A percentile compares a stretch with the other conserved stretches of the same genome.
phyloP scores from a whole-genome alignment of 2,888 invertebrate species.

The Pollenia griseotomentosa region DNA sequence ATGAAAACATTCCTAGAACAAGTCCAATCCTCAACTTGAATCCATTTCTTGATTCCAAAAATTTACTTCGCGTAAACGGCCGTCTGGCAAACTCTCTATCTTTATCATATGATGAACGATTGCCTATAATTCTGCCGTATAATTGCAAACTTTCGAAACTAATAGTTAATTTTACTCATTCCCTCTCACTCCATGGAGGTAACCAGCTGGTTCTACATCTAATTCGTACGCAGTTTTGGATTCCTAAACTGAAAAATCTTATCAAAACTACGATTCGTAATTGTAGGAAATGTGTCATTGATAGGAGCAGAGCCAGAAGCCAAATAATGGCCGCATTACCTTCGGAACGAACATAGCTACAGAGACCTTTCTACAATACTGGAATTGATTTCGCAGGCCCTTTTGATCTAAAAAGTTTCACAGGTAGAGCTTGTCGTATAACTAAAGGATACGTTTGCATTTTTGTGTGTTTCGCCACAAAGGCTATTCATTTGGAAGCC shows the following conservation, averaged over 20 bases:
- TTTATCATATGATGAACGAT: background rate
- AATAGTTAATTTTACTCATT: slow-evolving; percentile 1
- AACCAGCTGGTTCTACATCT: background rate
- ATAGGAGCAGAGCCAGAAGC: background rate
- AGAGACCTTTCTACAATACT: background rate
- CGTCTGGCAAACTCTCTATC: slow-evolving; percentile 16
- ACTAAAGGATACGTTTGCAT: background rate
- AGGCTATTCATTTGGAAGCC: background rate
- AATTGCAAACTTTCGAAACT: slow-evolving; percentile 7
- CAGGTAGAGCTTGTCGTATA: background rate
- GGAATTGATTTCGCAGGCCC: too few relatives aligned
- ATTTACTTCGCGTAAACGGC: background rate
- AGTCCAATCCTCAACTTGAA: slow-evolving; percentile 6
- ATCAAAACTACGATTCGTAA: too few relatives aligned
- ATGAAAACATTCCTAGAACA: background rate
- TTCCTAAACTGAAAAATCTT: too few relatives aligned
- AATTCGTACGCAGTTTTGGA: slow-evolving; percentile 4
- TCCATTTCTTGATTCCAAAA: slow-evolving; percentile 21
- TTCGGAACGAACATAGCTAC: background rate
- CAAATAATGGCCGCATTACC: background rate
- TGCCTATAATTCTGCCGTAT: background rate
- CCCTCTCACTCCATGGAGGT: slow-evolving; percentile 10
- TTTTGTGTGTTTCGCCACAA: background rate
- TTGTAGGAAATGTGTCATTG: background rate
- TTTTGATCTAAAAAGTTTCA: too few relatives aligned